These are phyloP conservation scores for Sceliomorpha sp. DNA, from an alignment of 2,888 invertebrate genomes.

Conservation along the genomic window DNA sequence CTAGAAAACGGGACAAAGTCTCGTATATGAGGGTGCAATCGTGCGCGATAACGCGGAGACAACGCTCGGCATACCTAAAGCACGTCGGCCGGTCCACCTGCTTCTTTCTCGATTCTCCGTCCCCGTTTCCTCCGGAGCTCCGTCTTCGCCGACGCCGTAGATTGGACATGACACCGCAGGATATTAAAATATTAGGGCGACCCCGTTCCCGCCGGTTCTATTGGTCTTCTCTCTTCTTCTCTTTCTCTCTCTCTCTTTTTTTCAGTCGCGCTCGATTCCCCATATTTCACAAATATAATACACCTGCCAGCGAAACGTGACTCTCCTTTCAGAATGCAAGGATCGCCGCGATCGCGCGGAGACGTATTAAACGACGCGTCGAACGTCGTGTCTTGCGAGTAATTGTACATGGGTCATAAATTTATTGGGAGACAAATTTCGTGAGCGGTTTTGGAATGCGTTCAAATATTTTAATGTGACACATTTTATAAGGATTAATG, in stretches of 20 bases:
- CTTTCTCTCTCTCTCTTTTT: slow-evolving; percentile 3
- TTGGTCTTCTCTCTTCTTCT: neutral
- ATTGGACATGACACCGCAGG: slow-evolving; percentile 71
- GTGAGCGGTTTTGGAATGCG: too few species aligned
- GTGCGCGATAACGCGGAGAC: slow-evolving; percentile 69
- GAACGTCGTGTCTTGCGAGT: slow-evolving; percentile 27
- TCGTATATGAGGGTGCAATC: slow-evolving; percentile 60
- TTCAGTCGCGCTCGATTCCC: slow-evolving; percentile 31
- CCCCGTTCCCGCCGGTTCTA: slow-evolving; percentile 50
- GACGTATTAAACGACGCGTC: slow-evolving; percentile 36
- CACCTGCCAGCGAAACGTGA: slow-evolving; percentile 63
- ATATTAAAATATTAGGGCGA: slow-evolving; percentile 69
- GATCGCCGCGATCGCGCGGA: slow-evolving; percentile 12
- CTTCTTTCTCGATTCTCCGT: slow-evolving; percentile 14
- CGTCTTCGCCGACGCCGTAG: slow-evolving; percentile 46
- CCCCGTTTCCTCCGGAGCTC: slow-evolving; percentile 31
- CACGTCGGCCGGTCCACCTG: slow-evolving; percentile 31
- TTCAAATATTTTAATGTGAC: too few species aligned
- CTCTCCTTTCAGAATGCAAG: slow-evolving; percentile 51
- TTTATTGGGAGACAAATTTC: too few species aligned
- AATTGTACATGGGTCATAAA: slow-evolving; percentile 11
- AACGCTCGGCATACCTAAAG: slow-evolving; percentile 62
- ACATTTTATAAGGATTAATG: too few species aligned
- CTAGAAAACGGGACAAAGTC: slow-evolving; percentile 57
- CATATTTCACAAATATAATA: slow-evolving; percentile 52